Evolutionary conservation across 2,797 vertebrate genomes (phyloP).

Genomic region (Hipposideros larvatus): DNA sequence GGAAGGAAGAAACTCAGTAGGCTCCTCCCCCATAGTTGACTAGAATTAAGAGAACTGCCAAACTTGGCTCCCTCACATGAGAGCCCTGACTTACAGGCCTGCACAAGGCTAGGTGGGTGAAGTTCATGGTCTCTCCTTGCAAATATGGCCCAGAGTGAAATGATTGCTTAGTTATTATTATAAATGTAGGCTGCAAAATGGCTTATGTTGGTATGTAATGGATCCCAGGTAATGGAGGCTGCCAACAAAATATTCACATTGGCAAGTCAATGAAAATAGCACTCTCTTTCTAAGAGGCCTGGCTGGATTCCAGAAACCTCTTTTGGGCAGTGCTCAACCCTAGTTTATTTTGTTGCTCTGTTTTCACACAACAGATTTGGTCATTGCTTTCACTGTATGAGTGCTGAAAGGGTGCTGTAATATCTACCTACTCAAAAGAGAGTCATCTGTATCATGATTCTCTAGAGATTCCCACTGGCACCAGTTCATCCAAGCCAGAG

Average conservation of each 20-base stretch:
- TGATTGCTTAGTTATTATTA: slow-evolving; percentile 35
- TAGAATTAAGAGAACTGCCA: neutral
- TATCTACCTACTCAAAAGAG: slow-evolving; percentile 24
- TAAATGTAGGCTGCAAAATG: slow-evolving; percentile 42
- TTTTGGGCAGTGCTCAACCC: slow-evolving; percentile 9
- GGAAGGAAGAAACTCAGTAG: neutral
- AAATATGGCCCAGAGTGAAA: slow-evolving; percentile 52
- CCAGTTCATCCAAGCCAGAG: neutral
- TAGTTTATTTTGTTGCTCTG: slow-evolving; percentile 51
- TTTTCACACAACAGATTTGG: slow-evolving; percentile 38
- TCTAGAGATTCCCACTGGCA: neutral
- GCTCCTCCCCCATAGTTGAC: neutral
- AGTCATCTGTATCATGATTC: neutral
- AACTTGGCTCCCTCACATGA: neutral
- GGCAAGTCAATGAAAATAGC: neutral
- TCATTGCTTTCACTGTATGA: slow-evolving; percentile 1
- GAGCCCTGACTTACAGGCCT: slow-evolving; percentile 32
- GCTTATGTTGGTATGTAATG: slow-evolving; percentile 31
- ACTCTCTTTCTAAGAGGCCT: neutral
- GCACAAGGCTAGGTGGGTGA: neutral
- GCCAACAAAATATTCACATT: slow-evolving; percentile 50
- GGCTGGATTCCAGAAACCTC: slow-evolving; percentile 43
- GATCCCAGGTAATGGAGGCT: neutral
- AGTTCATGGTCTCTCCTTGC: slow-evolving; percentile 32
- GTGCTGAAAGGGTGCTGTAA: slow-evolving; percentile 1